These are phyloP conservation scores for Dynastes tityus DNA, from an alignment of 2,888 invertebrate species.

Conservation along the genomic window DNA sequence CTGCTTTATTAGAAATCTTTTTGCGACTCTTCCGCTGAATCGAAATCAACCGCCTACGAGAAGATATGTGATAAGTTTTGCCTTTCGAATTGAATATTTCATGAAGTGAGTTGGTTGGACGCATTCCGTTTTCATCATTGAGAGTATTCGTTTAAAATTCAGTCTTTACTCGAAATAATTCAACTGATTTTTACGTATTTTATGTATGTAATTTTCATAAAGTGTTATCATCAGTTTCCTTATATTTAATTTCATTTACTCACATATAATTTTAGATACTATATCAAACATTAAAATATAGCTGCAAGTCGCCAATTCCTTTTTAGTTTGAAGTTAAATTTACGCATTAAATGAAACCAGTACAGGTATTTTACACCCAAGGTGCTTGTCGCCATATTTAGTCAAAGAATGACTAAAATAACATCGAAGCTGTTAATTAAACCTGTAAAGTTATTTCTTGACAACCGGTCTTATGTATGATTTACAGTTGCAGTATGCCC, in stretches of 20 bases:
- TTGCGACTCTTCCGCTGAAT: slow-evolving; percentile 23
- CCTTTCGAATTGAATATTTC: slow-evolving; percentile 36
- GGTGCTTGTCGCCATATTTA: no score
- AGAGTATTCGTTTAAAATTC: slow-evolving; percentile 16
- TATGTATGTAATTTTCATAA: neutral
- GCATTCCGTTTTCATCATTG: slow-evolving; percentile 7
- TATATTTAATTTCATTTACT: neutral
- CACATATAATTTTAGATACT: no score
- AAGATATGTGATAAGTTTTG: slow-evolving; percentile 41
- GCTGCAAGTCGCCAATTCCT: no score
- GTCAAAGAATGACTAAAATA: no score
- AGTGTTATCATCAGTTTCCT: neutral
- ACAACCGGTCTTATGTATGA: no score
- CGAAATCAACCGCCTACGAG: slow-evolving; percentile 30
- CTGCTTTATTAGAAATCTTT: slow-evolving; percentile 45
- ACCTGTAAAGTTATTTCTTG: no score
- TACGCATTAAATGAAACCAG: no score
- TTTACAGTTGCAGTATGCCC: no score
- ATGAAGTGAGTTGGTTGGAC: slow-evolving; percentile 23
- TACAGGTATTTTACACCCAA: no score
- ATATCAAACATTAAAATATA: no score
- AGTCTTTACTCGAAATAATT: neutral
- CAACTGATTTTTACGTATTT: neutral
- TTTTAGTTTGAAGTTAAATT: no score
- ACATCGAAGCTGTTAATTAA: no score